Conservation (phyloP, 2,888 invertebrate species). For the Baronia brevicornis region DNA sequence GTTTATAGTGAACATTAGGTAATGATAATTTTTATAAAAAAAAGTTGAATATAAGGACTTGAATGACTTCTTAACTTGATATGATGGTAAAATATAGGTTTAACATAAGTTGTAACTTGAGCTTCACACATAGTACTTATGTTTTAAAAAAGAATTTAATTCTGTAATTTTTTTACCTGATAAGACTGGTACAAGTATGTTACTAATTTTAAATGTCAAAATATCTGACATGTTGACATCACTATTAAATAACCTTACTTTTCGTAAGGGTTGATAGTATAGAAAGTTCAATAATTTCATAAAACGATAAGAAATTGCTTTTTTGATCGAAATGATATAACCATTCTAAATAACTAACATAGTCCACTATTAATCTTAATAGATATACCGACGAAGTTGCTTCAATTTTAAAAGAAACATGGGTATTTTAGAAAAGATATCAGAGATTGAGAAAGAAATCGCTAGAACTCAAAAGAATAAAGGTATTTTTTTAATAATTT, state of each 20-base stretch:
- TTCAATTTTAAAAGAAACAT: slow-evolving; percentile 67
- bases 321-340: slow-evolving; percentile 17
- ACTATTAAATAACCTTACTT: slow-evolving; percentile 22
- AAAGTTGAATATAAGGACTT: no score
- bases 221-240: slow-evolving; percentile 19
- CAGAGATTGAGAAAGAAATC: slow-evolving; percentile 99
- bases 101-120: no score
- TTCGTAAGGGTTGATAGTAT: slow-evolving; percentile 11
- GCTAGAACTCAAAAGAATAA: slow-evolving; percentile 99
- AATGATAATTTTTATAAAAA: no score
- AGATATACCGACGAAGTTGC: slow-evolving; percentile 5
- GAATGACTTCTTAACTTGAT: no score
- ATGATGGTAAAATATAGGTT: no score
- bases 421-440: slow-evolving; percentile 99
- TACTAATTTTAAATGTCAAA: no score
- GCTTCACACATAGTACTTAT: no score
- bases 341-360: no score
- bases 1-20: no score
- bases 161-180: no score
- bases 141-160: no score
- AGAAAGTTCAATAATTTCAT: slow-evolving; percentile 7
- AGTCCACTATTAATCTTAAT: slow-evolving; percentile 7
- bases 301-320: slow-evolving; percentile 2
- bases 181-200: no score
- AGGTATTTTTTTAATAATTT: slow-evolving; percentile 75